Evolutionary conservation across 2,797 vertebrate species (phyloP).

Genomic region (Lates japonicus): DNA sequence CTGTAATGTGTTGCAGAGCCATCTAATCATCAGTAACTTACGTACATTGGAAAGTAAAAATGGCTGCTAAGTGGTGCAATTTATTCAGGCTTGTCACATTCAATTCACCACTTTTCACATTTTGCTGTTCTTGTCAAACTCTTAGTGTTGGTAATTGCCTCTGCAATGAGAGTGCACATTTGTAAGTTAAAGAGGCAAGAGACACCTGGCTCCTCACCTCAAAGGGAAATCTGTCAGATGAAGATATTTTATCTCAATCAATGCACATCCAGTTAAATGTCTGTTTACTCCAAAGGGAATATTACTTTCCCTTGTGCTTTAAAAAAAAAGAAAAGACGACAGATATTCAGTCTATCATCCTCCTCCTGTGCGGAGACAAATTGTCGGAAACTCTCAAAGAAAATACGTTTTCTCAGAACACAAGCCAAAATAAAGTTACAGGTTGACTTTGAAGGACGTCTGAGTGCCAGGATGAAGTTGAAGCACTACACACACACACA

Average conservation of each 20-base stretch:
- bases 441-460: conserved; percentile 3
- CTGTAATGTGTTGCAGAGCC: conserved; percentile 37
- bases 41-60: conserved; percentile 34
- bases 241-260: conserved; percentile 15
- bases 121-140: conserved; percentile 39
- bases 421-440: background rate
- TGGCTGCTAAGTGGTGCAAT: conserved; percentile 61
- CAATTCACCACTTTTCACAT: conserved; percentile 43
- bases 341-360: background rate
- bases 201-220: conserved; percentile 40
- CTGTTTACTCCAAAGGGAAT: background rate
- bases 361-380: background rate
- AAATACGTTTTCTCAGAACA: background rate
- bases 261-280: background rate
- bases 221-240: conserved; percentile 3
- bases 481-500: background rate
- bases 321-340: background rate
- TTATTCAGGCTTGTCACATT: conserved; percentile 64
- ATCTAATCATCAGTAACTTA: conserved; percentile 50
- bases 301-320: background rate
- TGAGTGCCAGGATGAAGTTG: conserved; percentile 18
- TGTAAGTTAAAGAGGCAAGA: conserved; percentile 23
- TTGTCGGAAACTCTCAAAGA: background rate
- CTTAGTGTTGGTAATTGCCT: conserved; percentile 47
- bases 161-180: conserved; percentile 37